Evolutionary conservation across 1,140 invertebrate species (phyloP).

Genomic region (Leptonema lineaticorne): DNA sequence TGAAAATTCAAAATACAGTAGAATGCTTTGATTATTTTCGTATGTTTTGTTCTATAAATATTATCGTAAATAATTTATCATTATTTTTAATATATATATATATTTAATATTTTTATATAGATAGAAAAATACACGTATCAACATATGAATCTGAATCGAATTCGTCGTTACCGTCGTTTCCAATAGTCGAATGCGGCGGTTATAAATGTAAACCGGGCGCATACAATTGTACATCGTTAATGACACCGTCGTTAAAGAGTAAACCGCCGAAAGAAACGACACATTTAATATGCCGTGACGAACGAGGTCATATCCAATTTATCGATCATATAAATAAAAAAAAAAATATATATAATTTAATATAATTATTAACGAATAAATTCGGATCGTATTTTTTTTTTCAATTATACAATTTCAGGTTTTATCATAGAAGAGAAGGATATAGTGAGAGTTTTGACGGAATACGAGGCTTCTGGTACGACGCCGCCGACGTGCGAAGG

Average conservation of each 20-base stretch:
- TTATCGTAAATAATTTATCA: background rate
- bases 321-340: background rate
- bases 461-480: constrained; percentile 29
- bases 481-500: constrained; percentile 38
- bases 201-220: constrained; percentile 33
- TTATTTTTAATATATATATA: background rate
- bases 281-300: constrained; percentile 37
- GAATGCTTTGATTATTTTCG: constrained; percentile 35
- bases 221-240: constrained; percentile 38
- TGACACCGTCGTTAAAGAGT: constrained; percentile 27
- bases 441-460: constrained; percentile 23
- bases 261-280: constrained; percentile 35
- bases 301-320: constrained; percentile 25
- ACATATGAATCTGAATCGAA: constrained; percentile 17
- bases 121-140: background rate
- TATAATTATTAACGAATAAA: background rate
- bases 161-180: constrained; percentile 1
- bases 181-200: constrained; percentile 36
- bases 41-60: constrained; percentile 14
- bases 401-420: constrained; percentile 27
- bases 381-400: background rate
- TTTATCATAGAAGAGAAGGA: constrained; percentile 35
- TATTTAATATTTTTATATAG: background rate
- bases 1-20: constrained; percentile 36
- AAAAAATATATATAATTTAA: background rate